Evolutionary conservation across 2,797 vertebrate species (phyloP), one percentile per base, ranked within the genome.

Genomic region (Lepidocolaptes lacrymiger): DNA sequence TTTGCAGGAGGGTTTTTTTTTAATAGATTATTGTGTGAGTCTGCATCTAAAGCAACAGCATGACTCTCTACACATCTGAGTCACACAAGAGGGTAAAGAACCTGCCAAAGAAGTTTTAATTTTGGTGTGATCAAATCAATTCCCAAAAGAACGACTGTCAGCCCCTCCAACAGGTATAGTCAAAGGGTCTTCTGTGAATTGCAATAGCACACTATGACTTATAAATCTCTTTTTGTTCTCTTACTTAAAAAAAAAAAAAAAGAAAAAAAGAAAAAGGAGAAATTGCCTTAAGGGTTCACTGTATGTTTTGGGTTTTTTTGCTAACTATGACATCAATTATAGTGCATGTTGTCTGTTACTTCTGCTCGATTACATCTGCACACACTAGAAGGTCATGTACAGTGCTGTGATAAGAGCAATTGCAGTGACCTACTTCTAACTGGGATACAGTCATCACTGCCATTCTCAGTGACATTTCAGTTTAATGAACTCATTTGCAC

Each of bases 401-500:
- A 73, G 28, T 68, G 22, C 32, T 81, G 13, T 54, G 44, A 36
- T 28, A 72, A 74, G 26, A 82, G 39, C 44, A 93, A 85, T 74
- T 93, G 19, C 19, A 69, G 52, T 64, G 27, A 80, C 58, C 67
- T 61, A 21, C 44, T 90, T 85, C 26, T 81, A 48, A 72, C 36
- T 46, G 58, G n/a, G 34, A 41, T 24, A 54, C 32, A 89, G 51
- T 58, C 26, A 64, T 84, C 59, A 87, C n/a, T 82, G 27, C 4
- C 21, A 67, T 74, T 91, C 72, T 90, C 1, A 2, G 41, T 79
- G 55, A 39, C 36, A 79, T 71, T 81, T 91, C 52, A 59, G 36
- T 91, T 64, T 76, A 68, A 75, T 79, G 64, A 95, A 93, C 37
- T 89, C 22, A 48, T 91, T 85, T 55, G 10, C 75, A 68, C 72